Evolutionary conservation across 2,888 invertebrate genomes (phyloP).

Genomic region (Drosophila putrida): DNA sequence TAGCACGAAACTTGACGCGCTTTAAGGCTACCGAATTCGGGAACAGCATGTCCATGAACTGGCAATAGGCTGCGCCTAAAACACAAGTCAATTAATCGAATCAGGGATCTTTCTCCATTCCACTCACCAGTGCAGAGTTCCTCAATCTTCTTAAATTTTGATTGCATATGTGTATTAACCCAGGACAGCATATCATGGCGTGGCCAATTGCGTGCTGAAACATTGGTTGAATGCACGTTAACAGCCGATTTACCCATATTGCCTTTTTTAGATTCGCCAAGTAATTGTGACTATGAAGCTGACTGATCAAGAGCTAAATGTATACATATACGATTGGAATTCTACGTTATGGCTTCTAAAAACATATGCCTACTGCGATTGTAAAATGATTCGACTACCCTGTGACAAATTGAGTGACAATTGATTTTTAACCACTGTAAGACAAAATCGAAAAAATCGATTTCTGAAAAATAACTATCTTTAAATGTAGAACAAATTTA

Average conservation of each 20-base stretch:
- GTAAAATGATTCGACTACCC: not conserved
- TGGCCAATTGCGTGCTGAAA: slow-evolving; percentile 97
- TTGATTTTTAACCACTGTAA: not conserved
- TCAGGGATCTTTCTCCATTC: not conserved
- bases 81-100: not conserved
- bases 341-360: not conserved
- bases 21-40: slow-evolving; percentile 94
- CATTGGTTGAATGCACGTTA: slow-evolving; percentile 98
- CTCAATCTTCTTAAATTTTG: slow-evolving; percentile 97
- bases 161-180: slow-evolving; percentile 98
- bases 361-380: not conserved
- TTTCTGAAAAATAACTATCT: no score
- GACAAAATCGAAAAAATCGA: no score
- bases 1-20: slow-evolving; percentile 98
- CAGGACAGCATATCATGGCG: slow-evolving; percentile 99
- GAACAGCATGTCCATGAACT: slow-evolving; percentile 99
- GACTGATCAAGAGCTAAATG: not conserved
- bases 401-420: not conserved
- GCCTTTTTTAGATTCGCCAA: not conserved
- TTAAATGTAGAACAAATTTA: no score
- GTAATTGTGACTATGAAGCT: not conserved
- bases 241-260: slow-evolving; percentile 90
- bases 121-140: slow-evolving; percentile 92
- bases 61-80: slow-evolving; percentile 98
- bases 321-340: not conserved